Evolutionary conservation across 2,888 invertebrate species (phyloP).

Genomic region (Polietes domitor): DNA sequence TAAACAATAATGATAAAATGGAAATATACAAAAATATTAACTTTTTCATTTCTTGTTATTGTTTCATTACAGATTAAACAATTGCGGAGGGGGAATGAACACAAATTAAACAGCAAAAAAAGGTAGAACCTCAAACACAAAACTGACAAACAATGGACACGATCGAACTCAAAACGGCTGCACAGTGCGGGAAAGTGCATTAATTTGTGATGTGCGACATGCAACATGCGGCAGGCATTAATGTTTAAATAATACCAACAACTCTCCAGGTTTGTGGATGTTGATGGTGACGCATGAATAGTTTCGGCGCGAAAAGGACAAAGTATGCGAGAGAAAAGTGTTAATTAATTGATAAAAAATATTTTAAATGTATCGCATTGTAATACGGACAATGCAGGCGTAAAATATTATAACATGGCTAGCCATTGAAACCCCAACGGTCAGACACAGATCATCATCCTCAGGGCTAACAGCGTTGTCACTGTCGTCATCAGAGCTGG

Average conservation of each 20-base stretch:
- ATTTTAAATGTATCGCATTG: background rate
- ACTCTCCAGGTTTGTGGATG: too few relatives aligned
- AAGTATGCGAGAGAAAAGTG: slow-evolving; percentile 30
- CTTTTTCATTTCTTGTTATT: background rate
- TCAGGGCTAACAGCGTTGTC: background rate
- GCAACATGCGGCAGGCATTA: background rate
- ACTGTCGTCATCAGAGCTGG: background rate
- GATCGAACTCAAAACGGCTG: too few relatives aligned
- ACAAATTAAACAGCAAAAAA: too few relatives aligned
- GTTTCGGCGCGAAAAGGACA: background rate
- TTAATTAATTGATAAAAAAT: slow-evolving; percentile 59
- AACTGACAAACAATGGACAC: too few relatives aligned
- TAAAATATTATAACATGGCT: background rate
- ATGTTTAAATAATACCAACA: background rate
- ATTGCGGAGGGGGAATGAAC: too few relatives aligned
- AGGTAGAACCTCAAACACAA: too few relatives aligned
- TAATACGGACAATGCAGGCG: background rate
- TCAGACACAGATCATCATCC: background rate
- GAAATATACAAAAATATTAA: background rate
- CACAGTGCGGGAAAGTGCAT: too few relatives aligned
- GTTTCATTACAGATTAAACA: slow-evolving; percentile 6
- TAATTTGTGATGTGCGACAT: background rate
- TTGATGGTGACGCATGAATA: too few relatives aligned
- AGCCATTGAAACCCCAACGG: slow-evolving; percentile 1
- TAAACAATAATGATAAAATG: slow-evolving; percentile 1